Evolutionary conservation across 2,888 invertebrate genomes (phyloP), one percentile per base, ranked within the genome.

Genomic region (Nomada flava): DNA sequence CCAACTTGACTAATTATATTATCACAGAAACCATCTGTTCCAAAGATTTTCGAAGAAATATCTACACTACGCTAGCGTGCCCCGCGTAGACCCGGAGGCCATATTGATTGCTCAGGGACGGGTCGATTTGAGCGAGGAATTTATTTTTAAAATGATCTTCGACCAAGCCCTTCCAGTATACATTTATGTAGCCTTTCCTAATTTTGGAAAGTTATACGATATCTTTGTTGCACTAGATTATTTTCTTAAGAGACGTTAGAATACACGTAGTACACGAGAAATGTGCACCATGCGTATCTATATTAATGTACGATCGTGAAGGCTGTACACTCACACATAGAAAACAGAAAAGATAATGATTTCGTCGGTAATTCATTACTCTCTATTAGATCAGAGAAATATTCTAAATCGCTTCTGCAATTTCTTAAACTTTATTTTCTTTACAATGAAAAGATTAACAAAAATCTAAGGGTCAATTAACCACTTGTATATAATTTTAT

Each of bases 71-170:
- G 67, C 65, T 85, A 71, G 80, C 85, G 87, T 86, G 87, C 84
- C 87, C 85, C 79, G 86, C 62, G 82, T 83, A 83, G 79, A 86
- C 64, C 85, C 85, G 89, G 90, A 89, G 89, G 90, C 90, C 90
- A 90, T 90, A 90, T 90, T 90, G 90, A 90, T 90, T 90, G 84
- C 76, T 89, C 86, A 88, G 88, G 88, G 88, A 86, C 88, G 88
- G 85, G 79, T 86, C 84, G 83, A 88, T 86, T 76, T 81, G 78
- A 86, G 79, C 87, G 86, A 79, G 62, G 77, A 82, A 84, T 87
- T 84, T 77, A 82, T 84, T 85, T 86, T 85, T 82, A 86, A 86
- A 86, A 86, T 79, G 60, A 81, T 85, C 78, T 65, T 81, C 76
- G 53, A 60, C 64, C 55, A 67, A 84, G 47, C 74, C 82, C 84